A percentile compares a stretch with the other conserved stretches of the same genome.
Conservation (phyloP, 2,888 invertebrate species). For the Cantharis nigra region DNA sequence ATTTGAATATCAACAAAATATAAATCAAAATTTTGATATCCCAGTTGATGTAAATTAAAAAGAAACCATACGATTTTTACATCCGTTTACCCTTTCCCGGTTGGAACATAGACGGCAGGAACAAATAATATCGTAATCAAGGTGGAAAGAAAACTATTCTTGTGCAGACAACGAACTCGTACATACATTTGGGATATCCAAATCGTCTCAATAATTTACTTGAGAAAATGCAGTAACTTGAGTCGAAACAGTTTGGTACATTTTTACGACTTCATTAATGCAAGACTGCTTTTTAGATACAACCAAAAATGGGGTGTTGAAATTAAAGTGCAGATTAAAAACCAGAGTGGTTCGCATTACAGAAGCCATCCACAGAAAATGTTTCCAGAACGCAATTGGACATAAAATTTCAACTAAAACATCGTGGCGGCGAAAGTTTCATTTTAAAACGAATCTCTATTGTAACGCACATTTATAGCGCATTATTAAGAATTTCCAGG, state of each 20-base stretch:
- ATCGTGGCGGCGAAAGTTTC: conserved; percentile 33
- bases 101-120: too few species aligned
- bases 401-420: conserved; percentile 49
- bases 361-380: conserved; percentile 35
- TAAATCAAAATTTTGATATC: not conserved
- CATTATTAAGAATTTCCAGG: conserved; percentile 48
- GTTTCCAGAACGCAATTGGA: conserved; percentile 49
- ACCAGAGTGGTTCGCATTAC: conserved; percentile 46
- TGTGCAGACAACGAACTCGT: too few species aligned
- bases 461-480: conserved; percentile 41
- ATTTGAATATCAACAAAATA: too few species aligned
- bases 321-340: conserved; percentile 57
- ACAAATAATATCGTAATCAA: too few species aligned
- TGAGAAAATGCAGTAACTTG: conserved; percentile 27
- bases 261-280: conserved; percentile 56
- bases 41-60: not conserved
- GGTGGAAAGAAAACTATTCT: too few species aligned
- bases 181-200: not conserved
- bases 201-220: not conserved
- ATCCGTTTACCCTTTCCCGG: not conserved
- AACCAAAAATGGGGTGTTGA: conserved; percentile 56
- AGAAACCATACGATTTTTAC: not conserved
- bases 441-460: conserved; percentile 27
- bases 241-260: conserved; percentile 41
- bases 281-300: conserved; percentile 49